These are phyloP conservation scores for Himantopus leucocephalus DNA, from an alignment of 2,113 vertebrate genomes.

Conservation along the genomic window DNA sequence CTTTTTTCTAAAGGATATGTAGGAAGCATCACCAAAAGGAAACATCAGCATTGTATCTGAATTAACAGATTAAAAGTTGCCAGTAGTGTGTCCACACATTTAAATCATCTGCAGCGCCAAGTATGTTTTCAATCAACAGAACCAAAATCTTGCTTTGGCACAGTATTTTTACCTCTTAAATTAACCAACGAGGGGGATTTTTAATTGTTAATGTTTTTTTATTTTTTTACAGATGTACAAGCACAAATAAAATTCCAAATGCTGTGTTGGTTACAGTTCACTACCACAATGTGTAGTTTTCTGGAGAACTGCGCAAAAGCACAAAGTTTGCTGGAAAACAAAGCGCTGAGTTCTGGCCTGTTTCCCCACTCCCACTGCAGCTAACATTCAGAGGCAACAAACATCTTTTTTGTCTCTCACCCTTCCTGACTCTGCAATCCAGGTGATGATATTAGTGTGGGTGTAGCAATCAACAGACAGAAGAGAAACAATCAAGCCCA, in stretches of 20 bases:
- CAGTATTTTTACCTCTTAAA: background rate
- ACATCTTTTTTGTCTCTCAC: background rate
- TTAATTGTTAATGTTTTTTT: background rate
- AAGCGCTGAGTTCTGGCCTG: background rate
- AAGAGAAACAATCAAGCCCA: background rate
- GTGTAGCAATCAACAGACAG: background rate
- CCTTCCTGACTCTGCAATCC: background rate
- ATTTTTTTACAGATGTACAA: background rate
- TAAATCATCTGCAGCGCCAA: background rate
- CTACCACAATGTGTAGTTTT: background rate
- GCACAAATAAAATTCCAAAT: conserved; percentile 11
- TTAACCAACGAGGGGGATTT: background rate
- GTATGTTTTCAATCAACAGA: conserved; percentile 7
- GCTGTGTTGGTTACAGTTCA: background rate
- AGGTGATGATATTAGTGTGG: background rate
- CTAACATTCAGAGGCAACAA: conserved; percentile 4
- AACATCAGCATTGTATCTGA: background rate
- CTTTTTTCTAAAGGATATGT: background rate
- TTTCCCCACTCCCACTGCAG: background rate
- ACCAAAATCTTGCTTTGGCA: conserved; percentile 17
- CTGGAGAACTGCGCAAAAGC: background rate
- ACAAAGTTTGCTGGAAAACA: background rate
- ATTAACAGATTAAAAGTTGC: background rate
- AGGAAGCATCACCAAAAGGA: background rate
- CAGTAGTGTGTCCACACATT: background rate